Evolutionary conservation across 2,797 vertebrate genomes (phyloP).

Genomic region (Coranthus polyacanthus): DNA sequence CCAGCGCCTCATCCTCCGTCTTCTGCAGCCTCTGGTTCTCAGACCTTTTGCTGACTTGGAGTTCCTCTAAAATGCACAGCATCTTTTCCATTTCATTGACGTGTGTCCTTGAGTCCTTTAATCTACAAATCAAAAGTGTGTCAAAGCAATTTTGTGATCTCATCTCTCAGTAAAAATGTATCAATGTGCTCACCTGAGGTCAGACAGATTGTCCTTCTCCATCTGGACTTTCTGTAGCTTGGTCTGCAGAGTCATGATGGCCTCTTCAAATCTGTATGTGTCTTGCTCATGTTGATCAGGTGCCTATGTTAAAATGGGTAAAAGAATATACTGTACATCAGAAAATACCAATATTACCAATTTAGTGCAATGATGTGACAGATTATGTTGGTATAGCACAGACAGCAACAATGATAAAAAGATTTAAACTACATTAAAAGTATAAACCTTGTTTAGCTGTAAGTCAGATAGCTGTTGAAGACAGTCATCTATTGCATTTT

Average conservation of each 20-base stretch:
- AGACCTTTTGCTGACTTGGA: slow-evolving; percentile 81
- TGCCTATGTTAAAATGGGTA: slow-evolving; percentile 66
- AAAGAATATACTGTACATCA: slow-evolving; percentile 12
- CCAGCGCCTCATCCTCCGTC: slow-evolving; percentile 71
- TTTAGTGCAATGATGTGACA: background rate
- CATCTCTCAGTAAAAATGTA: slow-evolving; percentile 5
- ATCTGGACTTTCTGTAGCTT: slow-evolving; percentile 81
- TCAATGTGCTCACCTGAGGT: slow-evolving; percentile 81
- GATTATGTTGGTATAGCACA: background rate
- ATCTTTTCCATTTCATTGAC: slow-evolving; percentile 82
- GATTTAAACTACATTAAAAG: slow-evolving; percentile 3
- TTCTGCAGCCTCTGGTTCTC: slow-evolving; percentile 84
- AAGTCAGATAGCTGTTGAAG: slow-evolving; percentile 77
- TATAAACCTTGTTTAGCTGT: slow-evolving; percentile 79
- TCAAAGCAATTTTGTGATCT: slow-evolving; percentile 18
- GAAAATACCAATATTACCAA: background rate
- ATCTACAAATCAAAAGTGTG: slow-evolving; percentile 70
- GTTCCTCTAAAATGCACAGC: slow-evolving; percentile 82
- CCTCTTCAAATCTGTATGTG: slow-evolving; percentile 63
- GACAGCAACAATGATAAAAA: slow-evolving; percentile 1
- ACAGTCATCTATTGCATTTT: slow-evolving; percentile 74
- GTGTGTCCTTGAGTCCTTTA: slow-evolving; percentile 80
- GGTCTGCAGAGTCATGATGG: slow-evolving; percentile 80
- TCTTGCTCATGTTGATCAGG: slow-evolving; percentile 76
- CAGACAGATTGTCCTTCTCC: slow-evolving; percentile 79